These are phyloP conservation scores for Bos indicus DNA, from an alignment of 2,113 vertebrate genomes.

Conservation along the genomic window DNA sequence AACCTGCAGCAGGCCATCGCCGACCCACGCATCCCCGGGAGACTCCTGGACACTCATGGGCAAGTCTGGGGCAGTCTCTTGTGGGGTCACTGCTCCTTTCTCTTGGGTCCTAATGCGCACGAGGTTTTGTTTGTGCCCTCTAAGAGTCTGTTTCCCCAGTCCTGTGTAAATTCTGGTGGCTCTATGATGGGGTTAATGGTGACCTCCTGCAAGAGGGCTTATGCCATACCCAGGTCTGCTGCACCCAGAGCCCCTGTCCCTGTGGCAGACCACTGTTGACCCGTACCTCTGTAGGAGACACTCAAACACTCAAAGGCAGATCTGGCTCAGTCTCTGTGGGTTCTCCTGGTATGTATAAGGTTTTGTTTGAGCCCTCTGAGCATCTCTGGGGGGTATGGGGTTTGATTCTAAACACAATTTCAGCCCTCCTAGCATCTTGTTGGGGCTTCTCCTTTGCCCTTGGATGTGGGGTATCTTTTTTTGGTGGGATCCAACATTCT, in stretches of 20 bases:
- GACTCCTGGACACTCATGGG: background rate
- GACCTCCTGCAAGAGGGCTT: background rate
- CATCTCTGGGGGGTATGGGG: background rate
- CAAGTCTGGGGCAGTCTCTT: background rate
- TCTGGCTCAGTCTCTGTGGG: background rate
- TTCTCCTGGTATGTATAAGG: background rate
- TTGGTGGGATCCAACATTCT: background rate
- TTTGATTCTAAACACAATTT: background rate
- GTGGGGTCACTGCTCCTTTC: background rate
- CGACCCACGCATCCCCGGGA: accelerated
- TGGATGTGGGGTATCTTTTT: background rate
- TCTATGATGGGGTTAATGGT: background rate
- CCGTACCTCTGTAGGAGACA: background rate
- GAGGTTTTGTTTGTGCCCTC: background rate
- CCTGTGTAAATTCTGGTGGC: background rate
- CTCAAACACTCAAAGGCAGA: background rate
- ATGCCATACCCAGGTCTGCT: background rate
- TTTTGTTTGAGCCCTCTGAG: background rate
- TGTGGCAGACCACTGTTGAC: background rate
- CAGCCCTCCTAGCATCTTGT: background rate
- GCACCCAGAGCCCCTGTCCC: background rate
- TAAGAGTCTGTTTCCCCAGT: background rate
- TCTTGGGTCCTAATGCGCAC: background rate
- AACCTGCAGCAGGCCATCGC: background rate
- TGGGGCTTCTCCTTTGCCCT: background rate